These are phyloP conservation scores for Gymnobelideus leadbeateri DNA, from an alignment of 2,113 vertebrate species.

Conservation along the genomic window DNA sequence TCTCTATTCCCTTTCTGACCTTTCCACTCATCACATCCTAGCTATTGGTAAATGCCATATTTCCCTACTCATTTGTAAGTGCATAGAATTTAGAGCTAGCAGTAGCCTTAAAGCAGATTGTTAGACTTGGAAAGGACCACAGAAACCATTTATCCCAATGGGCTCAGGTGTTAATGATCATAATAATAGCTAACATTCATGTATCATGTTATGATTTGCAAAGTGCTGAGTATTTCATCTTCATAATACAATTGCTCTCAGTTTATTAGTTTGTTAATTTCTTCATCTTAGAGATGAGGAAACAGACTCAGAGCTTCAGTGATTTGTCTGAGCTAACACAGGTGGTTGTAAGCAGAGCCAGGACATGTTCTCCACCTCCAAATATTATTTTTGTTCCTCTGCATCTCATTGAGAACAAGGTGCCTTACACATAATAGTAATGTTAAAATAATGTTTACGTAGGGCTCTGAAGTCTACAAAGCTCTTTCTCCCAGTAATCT, in stretches of 20 bases:
- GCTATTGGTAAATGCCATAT: neutral
- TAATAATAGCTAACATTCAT: neutral
- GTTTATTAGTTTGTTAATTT: neutral
- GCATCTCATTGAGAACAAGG: neutral
- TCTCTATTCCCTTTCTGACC: neutral
- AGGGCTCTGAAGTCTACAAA: neutral
- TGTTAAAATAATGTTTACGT: neutral
- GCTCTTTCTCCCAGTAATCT: neutral
- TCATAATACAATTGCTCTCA: neutral
- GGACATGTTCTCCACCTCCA: neutral
- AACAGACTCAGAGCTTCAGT: neutral
- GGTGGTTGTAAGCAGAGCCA: neutral
- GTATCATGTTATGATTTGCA: neutral
- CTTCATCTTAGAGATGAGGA: neutral
- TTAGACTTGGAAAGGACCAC: no score
- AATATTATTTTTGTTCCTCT: neutral
- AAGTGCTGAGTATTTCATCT: neutral
- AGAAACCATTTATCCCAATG: neutral
- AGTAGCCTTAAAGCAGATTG: neutral
- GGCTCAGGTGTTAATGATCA: neutral
- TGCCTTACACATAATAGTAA: neutral
- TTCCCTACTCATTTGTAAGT: neutral
- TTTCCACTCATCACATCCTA: neutral
- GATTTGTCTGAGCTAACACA: neutral
- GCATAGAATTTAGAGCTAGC: neutral